Conservation (phyloP, 2,888 invertebrate genomes). For the Machimus atricapillus region DNA sequence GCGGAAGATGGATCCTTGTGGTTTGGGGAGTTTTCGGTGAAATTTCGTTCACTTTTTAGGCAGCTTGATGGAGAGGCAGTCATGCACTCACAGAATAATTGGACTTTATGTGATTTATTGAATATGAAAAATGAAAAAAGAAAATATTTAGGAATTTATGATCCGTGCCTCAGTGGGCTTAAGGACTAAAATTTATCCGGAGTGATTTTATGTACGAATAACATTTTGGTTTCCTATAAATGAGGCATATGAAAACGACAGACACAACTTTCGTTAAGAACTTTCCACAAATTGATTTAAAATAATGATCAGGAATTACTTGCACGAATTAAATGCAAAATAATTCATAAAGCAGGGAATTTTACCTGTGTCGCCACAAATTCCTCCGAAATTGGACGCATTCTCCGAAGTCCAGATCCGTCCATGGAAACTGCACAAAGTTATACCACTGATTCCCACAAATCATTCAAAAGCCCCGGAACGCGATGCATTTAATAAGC, state of each 20-base stretch:
- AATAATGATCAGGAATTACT: no score
- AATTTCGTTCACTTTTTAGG: neutral
- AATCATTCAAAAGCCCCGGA: neutral
- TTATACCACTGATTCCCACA: neutral
- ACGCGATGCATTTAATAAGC: neutral
- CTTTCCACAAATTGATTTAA: no score
- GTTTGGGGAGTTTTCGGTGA: neutral
- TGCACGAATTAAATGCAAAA: neutral
- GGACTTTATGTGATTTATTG: neutral
- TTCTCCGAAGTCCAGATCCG: neutral
- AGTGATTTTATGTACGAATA: neutral
- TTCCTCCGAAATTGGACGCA: neutral
- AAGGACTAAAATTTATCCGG: neutral
- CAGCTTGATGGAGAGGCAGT: neutral
- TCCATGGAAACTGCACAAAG: neutral
- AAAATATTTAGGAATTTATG: neutral
- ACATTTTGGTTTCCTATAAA: neutral
- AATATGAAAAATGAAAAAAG: neutral
- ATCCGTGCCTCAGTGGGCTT: neutral
- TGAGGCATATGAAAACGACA: no score
- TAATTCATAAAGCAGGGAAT: neutral
- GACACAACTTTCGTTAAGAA: no score
- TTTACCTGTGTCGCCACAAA: neutral
- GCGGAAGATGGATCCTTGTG: neutral
- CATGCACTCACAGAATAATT: neutral